Conservation (phyloP, 2,888 invertebrate species). For the Flexamia atlantica region DNA sequence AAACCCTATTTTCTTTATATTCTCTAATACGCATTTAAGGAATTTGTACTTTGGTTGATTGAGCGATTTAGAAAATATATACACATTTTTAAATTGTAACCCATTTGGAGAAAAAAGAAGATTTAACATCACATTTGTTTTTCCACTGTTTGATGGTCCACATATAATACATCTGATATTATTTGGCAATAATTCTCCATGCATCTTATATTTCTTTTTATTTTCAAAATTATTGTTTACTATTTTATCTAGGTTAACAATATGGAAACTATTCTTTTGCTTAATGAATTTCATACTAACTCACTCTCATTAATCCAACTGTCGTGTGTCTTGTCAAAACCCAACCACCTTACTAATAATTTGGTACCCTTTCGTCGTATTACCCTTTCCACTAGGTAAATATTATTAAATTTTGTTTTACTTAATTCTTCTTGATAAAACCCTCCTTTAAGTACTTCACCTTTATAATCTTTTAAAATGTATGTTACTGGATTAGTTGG, state of each 20-base stretch:
- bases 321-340: constrained; percentile 25
- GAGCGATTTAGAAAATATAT: constrained; percentile 49
- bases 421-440: constrained; percentile 17
- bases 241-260: constrained; percentile 13
- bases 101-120: constrained; percentile 1
- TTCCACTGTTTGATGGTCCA: constrained; percentile 23
- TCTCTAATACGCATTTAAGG: neutral
- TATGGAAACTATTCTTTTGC: neutral
- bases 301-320: constrained; percentile 34
- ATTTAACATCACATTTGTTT: constrained; percentile 27
- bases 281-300: neutral
- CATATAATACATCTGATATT: constrained; percentile 44
- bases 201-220: neutral
- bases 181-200: constrained; percentile 6
- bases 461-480: constrained; percentile 24
- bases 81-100: constrained; percentile 12
- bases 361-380: neutral
- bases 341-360: constrained; percentile 22
- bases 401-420: constrained; percentile 8
- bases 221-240: neutral
- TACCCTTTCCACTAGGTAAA: neutral
- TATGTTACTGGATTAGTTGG: neutral
- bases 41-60: constrained; percentile 49
- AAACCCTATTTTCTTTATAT: constrained; percentile 3
- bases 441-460: constrained; percentile 4